Evolutionary conservation across 2,113 vertebrate species (phyloP), one percentile per base, ranked within the genome.

Genomic region (Psammodynastes pulverulentus): DNA sequence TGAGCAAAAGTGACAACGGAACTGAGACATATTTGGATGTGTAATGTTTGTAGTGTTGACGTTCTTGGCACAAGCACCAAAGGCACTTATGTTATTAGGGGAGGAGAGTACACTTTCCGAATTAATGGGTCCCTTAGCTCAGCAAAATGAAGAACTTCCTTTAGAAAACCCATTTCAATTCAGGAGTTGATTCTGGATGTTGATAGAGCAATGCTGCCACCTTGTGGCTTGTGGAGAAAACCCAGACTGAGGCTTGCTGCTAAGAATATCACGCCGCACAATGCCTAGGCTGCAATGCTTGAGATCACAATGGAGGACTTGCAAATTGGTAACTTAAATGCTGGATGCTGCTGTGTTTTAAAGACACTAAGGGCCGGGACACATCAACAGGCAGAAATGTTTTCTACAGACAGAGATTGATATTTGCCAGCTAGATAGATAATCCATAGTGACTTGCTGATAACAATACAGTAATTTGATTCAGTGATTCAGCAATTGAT

Each of bases 201-300:
- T 48, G 91, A 51, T 79, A 90, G 84, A 58, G 90, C 84, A 43
- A 90, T 92, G 92, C 95, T 94, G 96, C 96, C 96, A 95, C 93
- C 96, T 23, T 90, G 96, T 96, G 96, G 96, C 3, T 88, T 54
- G 9, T 3, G n/a, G 51, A 9, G 8, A 15, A 51, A 95, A 12
- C 79, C 87, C 53, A 49, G 54, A 26, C 23, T 21, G 7, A 5
- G 34, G 39, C 29, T 3, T 26, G 17, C 34, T 58, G 84, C 19
- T 39, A 49, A 62, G 34, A 46, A 62, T 3, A 51, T 9, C 29
- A 23, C 29, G n/a, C 19, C 9, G 34, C 15, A 21, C 7, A 29
- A 8, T 2, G 3, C 23, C 48, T 19, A 67, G 7, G 12, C 29
- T 72, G n/a, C 21, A n/a, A 29, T 39, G 21, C 62, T 72, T 79